Percentiles rank a stretch among this genome's conserved stretches.
Evolutionary conservation across 2,888 invertebrate genomes (phyloP).

Genomic region (Alsophila aescularia): DNA sequence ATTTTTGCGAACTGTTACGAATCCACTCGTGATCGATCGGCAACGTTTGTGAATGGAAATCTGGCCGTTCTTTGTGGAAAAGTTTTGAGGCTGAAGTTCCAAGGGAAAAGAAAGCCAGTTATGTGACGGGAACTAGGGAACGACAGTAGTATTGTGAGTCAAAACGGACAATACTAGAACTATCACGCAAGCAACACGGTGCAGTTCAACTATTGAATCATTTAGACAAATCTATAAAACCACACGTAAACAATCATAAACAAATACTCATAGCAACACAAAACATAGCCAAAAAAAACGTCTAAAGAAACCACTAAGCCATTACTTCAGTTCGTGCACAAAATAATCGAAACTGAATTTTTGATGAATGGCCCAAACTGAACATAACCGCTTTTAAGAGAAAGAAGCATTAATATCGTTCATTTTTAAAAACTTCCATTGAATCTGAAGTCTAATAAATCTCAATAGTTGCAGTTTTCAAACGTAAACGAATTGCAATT

Average conservation of each 20-base stretch:
- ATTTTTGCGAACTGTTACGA: constrained; percentile 21
- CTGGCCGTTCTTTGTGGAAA: no score
- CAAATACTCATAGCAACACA: no score
- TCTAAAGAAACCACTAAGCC: not conserved
- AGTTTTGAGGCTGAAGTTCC: no score
- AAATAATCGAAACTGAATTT: not conserved
- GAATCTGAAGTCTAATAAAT: not conserved
- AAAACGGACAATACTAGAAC: no score
- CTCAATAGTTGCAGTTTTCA: not conserved
- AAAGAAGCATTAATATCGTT: not conserved
- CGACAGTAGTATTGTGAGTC: no score
- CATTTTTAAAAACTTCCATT: not conserved
- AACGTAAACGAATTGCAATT: not conserved
- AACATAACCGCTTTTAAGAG: not conserved
- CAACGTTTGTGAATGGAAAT: constrained; percentile 1
- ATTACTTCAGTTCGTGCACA: not conserved
- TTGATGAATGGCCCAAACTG: not conserved
- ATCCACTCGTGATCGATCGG: constrained; percentile 6
- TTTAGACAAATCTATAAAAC: no score
- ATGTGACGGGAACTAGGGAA: no score
- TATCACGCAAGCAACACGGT: no score
- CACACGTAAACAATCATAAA: no score
- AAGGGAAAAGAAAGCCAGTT: no score
- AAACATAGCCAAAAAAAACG: not conserved
- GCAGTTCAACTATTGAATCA: no score